phyloP scores from a whole-genome alignment of 2,888 invertebrate genomes.

The Omphaloscelis lunosa region DNA sequence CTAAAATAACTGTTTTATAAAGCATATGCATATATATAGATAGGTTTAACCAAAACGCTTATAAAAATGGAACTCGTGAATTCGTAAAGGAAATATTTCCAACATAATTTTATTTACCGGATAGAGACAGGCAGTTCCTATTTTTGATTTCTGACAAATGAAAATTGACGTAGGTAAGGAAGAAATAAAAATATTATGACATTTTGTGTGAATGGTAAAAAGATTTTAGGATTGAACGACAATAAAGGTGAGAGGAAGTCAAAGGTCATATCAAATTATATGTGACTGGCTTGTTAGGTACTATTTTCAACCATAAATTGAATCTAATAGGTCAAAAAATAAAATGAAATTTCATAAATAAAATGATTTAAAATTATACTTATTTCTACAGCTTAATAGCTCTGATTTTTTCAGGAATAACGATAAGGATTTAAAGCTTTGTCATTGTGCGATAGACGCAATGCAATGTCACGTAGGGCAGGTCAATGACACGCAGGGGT shows the following conservation, averaged over 20 bases:
- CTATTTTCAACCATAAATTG: conserved; percentile 1
- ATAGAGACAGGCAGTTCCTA: conserved; percentile 13
- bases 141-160: conserved; percentile 58
- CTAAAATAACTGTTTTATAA: too few relatives aligned
- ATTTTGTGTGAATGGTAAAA: conserved; percentile 19
- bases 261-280: conserved; percentile 28
- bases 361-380: background rate
- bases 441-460: background rate
- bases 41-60: background rate
- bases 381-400: too few relatives aligned
- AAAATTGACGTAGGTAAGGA: conserved; percentile 60
- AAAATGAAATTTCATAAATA: background rate
- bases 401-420: background rate
- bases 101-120: conserved; percentile 34
- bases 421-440: background rate
- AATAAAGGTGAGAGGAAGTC: conserved; percentile 8
- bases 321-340: background rate
- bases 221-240: conserved; percentile 8
- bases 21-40: background rate
- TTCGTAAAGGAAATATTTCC: conserved; percentile 30
- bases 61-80: conserved; percentile 24
- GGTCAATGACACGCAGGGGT: conserved; percentile 7
- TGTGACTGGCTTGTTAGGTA: background rate
- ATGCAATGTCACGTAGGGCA: conserved; percentile 12
- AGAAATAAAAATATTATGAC: conserved; percentile 57